phyloP scores from a whole-genome alignment of 2,888 invertebrate genomes.

The Pseudeuparius sepicola region DNA sequence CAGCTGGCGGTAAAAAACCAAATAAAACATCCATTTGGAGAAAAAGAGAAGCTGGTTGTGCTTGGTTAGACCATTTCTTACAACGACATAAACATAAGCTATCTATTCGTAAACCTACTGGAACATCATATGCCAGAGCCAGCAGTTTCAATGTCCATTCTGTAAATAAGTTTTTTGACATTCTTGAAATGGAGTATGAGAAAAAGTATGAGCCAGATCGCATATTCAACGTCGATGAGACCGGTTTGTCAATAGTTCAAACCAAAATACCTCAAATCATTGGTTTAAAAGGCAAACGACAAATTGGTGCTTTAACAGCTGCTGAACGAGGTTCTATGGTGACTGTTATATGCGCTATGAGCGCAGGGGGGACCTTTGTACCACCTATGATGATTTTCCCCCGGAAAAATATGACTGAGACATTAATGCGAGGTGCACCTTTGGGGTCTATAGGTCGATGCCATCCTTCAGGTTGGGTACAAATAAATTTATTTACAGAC shows the following conservation, averaged over 20 bases:
- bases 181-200: constrained; percentile 19
- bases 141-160: constrained; percentile 19
- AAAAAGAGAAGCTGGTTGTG: constrained; percentile 19
- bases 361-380: constrained; percentile 29
- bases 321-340: constrained; percentile 27
- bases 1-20: no score
- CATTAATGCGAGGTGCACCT: constrained; percentile 30
- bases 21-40: no score
- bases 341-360: constrained; percentile 29
- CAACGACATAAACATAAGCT: constrained; percentile 19
- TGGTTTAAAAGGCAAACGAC: constrained; percentile 27
- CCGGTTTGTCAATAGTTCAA: constrained; percentile 29
- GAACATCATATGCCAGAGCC: constrained; percentile 22
- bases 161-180: constrained; percentile 24
- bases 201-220: constrained; percentile 18
- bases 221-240: constrained; percentile 32
- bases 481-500: constrained; percentile 27
- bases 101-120: constrained; percentile 19
- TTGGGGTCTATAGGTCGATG: constrained; percentile 24
- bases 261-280: constrained; percentile 26
- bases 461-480: constrained; percentile 28
- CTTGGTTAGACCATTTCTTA: constrained; percentile 23
- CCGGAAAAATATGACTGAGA: constrained; percentile 27
- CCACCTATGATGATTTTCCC: constrained; percentile 32
- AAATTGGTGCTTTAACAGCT: constrained; percentile 28